Base-by-base conservation (phyloP, 2,888 invertebrate genomes). In the Rhagonycha fulva region DNA sequence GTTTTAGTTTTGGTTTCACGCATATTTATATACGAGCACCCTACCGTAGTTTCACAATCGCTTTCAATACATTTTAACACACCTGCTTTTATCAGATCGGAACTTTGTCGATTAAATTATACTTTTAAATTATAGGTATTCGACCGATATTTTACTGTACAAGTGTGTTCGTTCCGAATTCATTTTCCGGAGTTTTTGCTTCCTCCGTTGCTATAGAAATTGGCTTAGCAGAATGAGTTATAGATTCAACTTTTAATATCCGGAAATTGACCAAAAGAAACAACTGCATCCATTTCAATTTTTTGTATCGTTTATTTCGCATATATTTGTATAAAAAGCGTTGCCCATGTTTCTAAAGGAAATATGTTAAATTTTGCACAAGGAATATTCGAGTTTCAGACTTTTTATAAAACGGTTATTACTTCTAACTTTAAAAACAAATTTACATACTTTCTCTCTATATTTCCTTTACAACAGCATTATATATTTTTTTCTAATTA, bases 41-140 rank as follows among this genome's bases (percentile, higher is more conserved):
- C 47, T 12, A 66, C 11, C 23, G 26, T 66, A 66, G 63, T 66
- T 66, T 66, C 23, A 26, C 76, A 68, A 74, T 76, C 71, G 75
- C 75, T 78, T 78, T 77, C 79, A 77, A 80, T 80, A 76, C 77
- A 78, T 77, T 80, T 79, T 78, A 79, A 79, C 79, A 76, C 78
- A 78, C 80, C 78, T 80, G 76, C 26, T 76, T 80, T 80, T 80
- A 78, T 78, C 79, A 76, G 76, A 76, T 76, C 74, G 77, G 78
- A 78, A 80, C 79, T 81, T 78, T 72, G 77, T 78, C 80, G 80
- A 81, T 80, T 81, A 81, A 81, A 81, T 81, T 81, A 81, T 81
- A 81, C 80, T 81, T 81, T 81, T 81, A 81, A 81, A 81, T 81
- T 77, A 76, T 75, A 76, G 76, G 73, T 78, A 74, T 70, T 60